Conservation (phyloP, 2,888 invertebrate genomes). For the Rambutsinella grinnellia region DNA sequence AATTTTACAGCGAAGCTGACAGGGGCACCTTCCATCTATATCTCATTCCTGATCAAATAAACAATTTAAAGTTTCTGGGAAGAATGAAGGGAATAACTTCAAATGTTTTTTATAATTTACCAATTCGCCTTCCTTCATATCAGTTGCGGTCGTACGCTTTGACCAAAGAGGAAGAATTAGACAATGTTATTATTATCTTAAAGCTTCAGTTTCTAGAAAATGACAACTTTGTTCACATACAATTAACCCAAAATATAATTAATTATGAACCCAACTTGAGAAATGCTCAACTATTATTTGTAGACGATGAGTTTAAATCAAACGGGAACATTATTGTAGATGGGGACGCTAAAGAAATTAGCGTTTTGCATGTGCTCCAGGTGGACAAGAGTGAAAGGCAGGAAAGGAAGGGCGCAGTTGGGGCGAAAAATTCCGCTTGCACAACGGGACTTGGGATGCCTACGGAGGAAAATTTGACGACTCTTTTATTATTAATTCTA, state of each 20-base stretch:
- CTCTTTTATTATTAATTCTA: conserved; percentile 1
- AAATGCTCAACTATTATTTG: neutral
- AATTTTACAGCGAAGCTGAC: too few species aligned
- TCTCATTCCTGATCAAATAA: too few species aligned
- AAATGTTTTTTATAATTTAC: too few species aligned
- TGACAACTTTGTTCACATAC: neutral
- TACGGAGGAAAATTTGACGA: conserved; percentile 8
- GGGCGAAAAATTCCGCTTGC: conserved; percentile 8
- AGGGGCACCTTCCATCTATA: too few species aligned
- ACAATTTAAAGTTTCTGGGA: too few species aligned
- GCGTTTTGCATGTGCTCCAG: conserved; percentile 7
- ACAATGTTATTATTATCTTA: neutral
- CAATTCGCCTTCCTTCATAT: too few species aligned
- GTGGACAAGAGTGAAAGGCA: too few species aligned
- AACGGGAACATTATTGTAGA: conserved; percentile 7
- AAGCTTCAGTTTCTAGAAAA: neutral
- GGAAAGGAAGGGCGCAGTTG: neutral
- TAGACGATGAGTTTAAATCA: conserved; percentile 10
- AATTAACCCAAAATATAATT: neutral
- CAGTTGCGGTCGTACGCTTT: too few species aligned
- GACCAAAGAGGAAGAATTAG: too few species aligned
- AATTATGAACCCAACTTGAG: neutral
- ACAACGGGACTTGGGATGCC: conserved; percentile 13
- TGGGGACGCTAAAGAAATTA: neutral
- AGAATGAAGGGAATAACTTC: too few species aligned